Evolutionary conservation across 2,888 invertebrate genomes (phyloP).

Genomic region (Rambutsinella grinnellia): DNA sequence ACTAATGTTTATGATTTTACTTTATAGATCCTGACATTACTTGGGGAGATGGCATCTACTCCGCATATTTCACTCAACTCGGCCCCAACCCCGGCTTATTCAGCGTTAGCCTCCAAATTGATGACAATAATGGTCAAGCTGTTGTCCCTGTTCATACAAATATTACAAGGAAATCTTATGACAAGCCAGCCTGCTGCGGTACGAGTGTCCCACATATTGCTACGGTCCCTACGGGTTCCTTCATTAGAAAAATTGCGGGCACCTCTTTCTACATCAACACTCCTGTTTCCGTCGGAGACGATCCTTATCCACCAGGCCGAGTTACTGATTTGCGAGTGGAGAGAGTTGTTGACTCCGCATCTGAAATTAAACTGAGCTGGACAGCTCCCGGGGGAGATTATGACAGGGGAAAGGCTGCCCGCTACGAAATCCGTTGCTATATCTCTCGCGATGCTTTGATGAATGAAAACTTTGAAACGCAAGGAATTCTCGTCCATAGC

Average conservation of each 20-base stretch:
- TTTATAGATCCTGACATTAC: constrained; percentile 69
- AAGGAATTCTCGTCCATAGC: constrained; percentile 67
- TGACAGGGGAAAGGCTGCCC: constrained; percentile 67
- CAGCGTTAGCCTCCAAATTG: constrained; percentile 67
- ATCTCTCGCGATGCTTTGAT: constrained; percentile 66
- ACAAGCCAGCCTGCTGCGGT: constrained; percentile 67
- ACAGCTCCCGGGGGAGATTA: constrained; percentile 69
- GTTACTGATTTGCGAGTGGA: constrained; percentile 68
- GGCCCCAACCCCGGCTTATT: constrained; percentile 67
- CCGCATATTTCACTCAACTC: constrained; percentile 69
- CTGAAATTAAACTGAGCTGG: constrained; percentile 68
- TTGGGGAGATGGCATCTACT: constrained; percentile 70
- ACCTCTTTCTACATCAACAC: constrained; percentile 66
- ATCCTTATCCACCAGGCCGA: constrained; percentile 67
- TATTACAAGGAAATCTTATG: constrained; percentile 62
- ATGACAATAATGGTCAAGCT: constrained; percentile 66
- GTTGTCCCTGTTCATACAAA: constrained; percentile 65
- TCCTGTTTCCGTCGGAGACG: constrained; percentile 63
- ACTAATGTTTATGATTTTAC: constrained; percentile 8
- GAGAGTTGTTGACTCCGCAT: constrained; percentile 65
- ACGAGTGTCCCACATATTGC: constrained; percentile 66
- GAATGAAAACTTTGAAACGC: constrained; percentile 66
- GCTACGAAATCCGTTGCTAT: constrained; percentile 67
- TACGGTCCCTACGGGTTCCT: constrained; percentile 66
- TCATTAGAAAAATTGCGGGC: constrained; percentile 66